Percentiles rank a stretch among this genome's conserved stretches.
Conservation (phyloP, 2,113 vertebrate genomes). For the Himantopus leucocephalus region DNA sequence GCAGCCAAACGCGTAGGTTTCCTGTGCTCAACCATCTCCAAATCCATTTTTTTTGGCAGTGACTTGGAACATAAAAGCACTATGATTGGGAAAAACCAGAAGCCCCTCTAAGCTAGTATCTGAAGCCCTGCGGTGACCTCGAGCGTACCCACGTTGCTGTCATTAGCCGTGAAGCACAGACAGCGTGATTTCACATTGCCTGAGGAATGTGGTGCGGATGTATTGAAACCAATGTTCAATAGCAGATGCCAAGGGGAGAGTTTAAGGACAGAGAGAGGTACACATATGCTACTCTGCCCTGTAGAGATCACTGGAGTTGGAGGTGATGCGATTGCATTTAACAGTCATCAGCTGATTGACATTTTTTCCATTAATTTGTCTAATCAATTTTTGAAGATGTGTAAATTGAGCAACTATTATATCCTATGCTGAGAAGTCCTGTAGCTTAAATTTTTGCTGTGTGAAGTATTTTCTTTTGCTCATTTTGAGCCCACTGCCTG, state of each 20-base stretch:
- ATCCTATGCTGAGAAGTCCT: neutral
- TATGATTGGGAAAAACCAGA: neutral
- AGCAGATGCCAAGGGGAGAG: neutral
- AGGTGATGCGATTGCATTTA: rapidly evolving
- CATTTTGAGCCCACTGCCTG: neutral
- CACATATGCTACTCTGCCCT: rapidly evolving
- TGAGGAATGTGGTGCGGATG: neutral
- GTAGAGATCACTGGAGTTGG: neutral
- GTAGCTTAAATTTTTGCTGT: neutral
- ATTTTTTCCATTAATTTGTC: neutral
- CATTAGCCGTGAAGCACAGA: neutral
- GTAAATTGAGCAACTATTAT: neutral
- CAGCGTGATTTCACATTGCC: neutral
- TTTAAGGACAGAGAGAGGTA: neutral
- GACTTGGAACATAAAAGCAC: neutral
- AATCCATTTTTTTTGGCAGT: neutral
- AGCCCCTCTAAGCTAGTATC: neutral
- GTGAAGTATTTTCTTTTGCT: neutral
- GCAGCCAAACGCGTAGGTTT: neutral
- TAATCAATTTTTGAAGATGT: neutral
- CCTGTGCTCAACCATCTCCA: neutral
- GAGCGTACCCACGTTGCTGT: neutral
- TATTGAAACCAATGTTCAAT: neutral
- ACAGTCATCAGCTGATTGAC: neutral
- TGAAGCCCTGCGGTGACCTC: neutral